Conservation (phyloP, 1,140 invertebrate genomes). For the Antheraea mylitta region DNA sequence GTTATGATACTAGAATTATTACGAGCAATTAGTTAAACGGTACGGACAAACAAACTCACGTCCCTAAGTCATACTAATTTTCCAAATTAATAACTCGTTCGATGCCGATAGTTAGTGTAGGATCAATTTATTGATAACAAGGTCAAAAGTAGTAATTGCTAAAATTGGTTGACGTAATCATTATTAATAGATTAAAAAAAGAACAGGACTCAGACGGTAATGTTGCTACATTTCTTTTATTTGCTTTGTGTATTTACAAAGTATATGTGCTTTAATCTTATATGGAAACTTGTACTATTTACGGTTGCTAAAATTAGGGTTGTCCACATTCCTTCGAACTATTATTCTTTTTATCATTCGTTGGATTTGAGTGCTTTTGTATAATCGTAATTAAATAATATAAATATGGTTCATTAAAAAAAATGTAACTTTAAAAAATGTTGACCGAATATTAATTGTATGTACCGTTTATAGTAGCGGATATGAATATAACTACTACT, state of each 20-base stretch:
- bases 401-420: too few relatives aligned
- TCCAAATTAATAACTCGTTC: slow-evolving; percentile 22
- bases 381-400: too few relatives aligned
- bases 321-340: too few relatives aligned
- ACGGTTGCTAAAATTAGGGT: not conserved
- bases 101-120: slow-evolving; percentile 18
- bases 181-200: slow-evolving; percentile 9
- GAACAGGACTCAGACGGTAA: not conserved
- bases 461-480: too few relatives aligned
- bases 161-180: slow-evolving; percentile 10
- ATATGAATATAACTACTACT: too few relatives aligned
- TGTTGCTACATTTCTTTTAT: not conserved
- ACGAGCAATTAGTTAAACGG: not conserved
- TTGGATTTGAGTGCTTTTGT: too few relatives aligned
- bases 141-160: slow-evolving; percentile 9
- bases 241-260: not conserved
- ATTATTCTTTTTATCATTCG: too few relatives aligned
- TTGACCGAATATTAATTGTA: too few relatives aligned
- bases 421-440: too few relatives aligned
- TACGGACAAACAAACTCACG: slow-evolving; percentile 30
- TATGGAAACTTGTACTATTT: not conserved
- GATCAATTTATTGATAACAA: slow-evolving; percentile 14
- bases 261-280: not conserved
- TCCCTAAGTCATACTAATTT: slow-evolving; percentile 21
- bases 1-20: not conserved